A percentile compares a stretch with the other conserved stretches of the same genome.
Conservation (phyloP, 2,888 invertebrate genomes). For the Chelonus formosanus region DNA sequence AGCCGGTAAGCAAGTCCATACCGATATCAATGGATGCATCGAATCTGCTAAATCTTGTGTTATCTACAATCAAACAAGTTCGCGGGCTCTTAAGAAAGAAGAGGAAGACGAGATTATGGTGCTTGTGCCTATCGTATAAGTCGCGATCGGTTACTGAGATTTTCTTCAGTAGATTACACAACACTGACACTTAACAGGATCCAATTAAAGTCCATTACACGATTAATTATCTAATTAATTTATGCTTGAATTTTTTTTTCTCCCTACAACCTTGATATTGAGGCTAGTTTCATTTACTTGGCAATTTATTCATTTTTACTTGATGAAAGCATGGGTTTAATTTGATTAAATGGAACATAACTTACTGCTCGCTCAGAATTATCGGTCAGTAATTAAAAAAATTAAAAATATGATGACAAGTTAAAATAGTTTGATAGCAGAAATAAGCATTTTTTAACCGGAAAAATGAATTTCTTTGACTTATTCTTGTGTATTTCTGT, state of each 20-base stretch:
- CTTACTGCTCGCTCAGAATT: no score
- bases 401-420: no score
- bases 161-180: constrained; percentile 10
- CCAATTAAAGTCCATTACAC: constrained; percentile 64
- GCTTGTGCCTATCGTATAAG: no score
- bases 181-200: constrained; percentile 62
- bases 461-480: not conserved
- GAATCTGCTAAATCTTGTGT: constrained; percentile 62
- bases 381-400: no score
- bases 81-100: constrained; percentile 41
- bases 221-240: constrained; percentile 66
- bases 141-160: no score
- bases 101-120: not conserved
- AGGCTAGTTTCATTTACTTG: no score
- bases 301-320: no score
- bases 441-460: no score
- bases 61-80: constrained; percentile 63
- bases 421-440: no score
- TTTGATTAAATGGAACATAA: no score
- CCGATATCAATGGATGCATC: constrained; percentile 49
- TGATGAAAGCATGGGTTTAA: no score
- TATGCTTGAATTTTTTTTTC: constrained; percentile 41
- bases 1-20: constrained; percentile 5
- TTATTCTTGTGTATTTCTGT: constrained; percentile 24
- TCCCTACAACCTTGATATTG: constrained; percentile 39